Percentiles rank a stretch among this genome's conserved stretches.
Evolutionary conservation across 1,140 invertebrate genomes (phyloP).

Genomic region (Conus ventricosus): DNA sequence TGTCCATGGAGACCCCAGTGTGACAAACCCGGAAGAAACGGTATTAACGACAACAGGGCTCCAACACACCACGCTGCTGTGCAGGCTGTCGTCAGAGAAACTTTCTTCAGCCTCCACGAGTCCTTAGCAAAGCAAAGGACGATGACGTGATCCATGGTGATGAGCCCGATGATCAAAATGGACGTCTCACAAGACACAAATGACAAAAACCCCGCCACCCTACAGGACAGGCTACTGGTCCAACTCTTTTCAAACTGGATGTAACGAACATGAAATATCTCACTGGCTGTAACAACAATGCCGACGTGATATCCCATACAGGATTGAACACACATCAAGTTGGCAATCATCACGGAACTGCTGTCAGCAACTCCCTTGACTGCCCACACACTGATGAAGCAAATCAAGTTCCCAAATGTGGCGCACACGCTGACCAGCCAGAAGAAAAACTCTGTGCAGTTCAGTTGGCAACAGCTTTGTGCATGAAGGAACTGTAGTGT

Average conservation of each 20-base stretch:
- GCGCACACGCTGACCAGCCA: conserved; percentile 47
- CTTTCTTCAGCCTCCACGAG: conserved; percentile 2
- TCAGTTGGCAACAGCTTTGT: conserved; percentile 41
- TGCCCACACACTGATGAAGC: conserved; percentile 16
- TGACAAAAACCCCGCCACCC: conserved; percentile 29
- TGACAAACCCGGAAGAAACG: conserved; percentile 5
- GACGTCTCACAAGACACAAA: conserved; percentile 30
- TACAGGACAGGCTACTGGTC: conserved; percentile 11
- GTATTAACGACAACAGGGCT: conserved; percentile 8
- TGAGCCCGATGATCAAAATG: conserved; percentile 24
- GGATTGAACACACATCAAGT: conserved; percentile 34
- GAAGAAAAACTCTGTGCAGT: conserved; percentile 36
- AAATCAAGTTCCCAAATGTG: conserved; percentile 46
- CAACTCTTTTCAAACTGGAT: background rate
- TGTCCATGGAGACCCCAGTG: conserved; percentile 46
- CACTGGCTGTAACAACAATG: conserved; percentile 26
- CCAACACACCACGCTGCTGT: conserved; percentile 14
- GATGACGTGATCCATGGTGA: conserved; percentile 48
- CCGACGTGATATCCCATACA: conserved; percentile 27
- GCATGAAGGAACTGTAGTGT: conserved; percentile 49
- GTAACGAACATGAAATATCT: conserved; percentile 50
- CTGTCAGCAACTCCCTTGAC: conserved; percentile 26
- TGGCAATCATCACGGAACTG: conserved; percentile 44
- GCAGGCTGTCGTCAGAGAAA: background rate
- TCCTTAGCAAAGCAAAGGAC: conserved; percentile 2